Evolutionary conservation across 1,140 invertebrate species (phyloP).

Genomic region (Diploscapter pachys): DNA sequence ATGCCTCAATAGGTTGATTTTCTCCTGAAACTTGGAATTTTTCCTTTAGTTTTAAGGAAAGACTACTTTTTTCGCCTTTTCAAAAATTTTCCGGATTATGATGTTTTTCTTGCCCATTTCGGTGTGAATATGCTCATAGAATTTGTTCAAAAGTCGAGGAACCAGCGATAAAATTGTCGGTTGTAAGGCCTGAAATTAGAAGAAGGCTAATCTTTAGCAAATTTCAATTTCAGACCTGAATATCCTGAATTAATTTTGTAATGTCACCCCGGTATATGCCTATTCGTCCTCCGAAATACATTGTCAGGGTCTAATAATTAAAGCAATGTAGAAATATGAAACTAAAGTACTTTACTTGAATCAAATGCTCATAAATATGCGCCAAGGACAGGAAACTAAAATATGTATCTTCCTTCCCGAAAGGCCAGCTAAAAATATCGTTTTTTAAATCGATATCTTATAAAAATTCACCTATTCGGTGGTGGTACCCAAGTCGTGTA

Average conservation of each 20-base stretch:
- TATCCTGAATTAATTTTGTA: conserved; percentile 60
- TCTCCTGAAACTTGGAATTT: conserved; percentile 15
- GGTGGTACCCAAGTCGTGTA: conserved; percentile 40
- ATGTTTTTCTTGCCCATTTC: conserved; percentile 28
- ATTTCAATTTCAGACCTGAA: conserved; percentile 1
- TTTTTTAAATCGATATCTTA: conserved; percentile 28
- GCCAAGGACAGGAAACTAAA: conserved; percentile 49
- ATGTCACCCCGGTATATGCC: conserved; percentile 62
- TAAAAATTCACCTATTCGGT: conserved; percentile 35
- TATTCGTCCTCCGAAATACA: conserved; percentile 54
- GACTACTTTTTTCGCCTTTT: conserved; percentile 21
- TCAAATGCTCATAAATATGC: conserved; percentile 50
- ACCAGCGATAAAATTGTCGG: conserved; percentile 63
- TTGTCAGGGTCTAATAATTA: conserved; percentile 51
- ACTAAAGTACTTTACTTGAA: conserved; percentile 33
- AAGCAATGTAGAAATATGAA: not conserved
- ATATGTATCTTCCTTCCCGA: conserved; percentile 30
- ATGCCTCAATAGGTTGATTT: conserved; percentile 28
- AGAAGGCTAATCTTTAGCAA: too few species aligned
- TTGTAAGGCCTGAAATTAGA: conserved; percentile 46
- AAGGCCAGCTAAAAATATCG: conserved; percentile 16
- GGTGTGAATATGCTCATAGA: conserved; percentile 57
- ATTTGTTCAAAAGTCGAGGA: conserved; percentile 62
- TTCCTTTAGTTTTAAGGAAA: not conserved
- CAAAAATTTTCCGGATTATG: conserved; percentile 34